Evolutionary conservation across 2,113 vertebrate genomes (phyloP).

Genomic region (Megaceryle maxima): DNA sequence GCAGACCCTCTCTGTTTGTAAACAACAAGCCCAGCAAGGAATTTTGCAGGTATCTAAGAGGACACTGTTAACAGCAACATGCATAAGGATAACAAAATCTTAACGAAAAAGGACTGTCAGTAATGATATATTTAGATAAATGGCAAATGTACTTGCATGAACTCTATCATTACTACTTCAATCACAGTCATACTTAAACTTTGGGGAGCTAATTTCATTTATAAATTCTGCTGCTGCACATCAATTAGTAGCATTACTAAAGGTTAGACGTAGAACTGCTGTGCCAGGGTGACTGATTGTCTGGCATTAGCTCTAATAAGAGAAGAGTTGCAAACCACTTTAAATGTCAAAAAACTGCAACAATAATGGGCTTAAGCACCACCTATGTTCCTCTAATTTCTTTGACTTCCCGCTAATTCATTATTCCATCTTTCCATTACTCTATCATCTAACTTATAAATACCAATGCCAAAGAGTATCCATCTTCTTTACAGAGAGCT

Average conservation of each 20-base stretch:
- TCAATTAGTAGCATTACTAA: slow-evolving; percentile 1
- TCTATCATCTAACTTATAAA: background rate
- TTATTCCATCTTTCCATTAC: background rate
- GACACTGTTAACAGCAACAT: slow-evolving; percentile 3
- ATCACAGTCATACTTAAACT: slow-evolving; percentile 45
- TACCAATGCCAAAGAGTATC: background rate
- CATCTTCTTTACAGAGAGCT: background rate
- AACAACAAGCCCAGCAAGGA: no score
- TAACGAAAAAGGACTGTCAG: slow-evolving; percentile 7
- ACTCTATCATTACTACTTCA: slow-evolving; percentile 45
- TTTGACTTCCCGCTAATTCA: background rate
- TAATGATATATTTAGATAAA: slow-evolving; percentile 45
- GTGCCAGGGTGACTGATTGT: background rate
- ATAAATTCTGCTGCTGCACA: slow-evolving; percentile 39
- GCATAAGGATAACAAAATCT: slow-evolving; percentile 29
- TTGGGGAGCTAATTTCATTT: slow-evolving; percentile 44
- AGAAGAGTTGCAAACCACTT: slow-evolving; percentile 47
- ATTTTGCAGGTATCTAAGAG: slow-evolving; percentile 3
- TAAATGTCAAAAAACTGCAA: slow-evolving; percentile 36
- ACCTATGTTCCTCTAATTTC: background rate
- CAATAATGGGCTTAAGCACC: slow-evolving; percentile 1
- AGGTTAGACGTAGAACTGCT: background rate
- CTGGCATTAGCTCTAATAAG: slow-evolving; percentile 31
- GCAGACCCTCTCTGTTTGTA: no score
- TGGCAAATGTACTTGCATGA: background rate